Base-by-base conservation (phyloP, 1,140 invertebrate genomes). In the Elysia chlorotica region DNA sequence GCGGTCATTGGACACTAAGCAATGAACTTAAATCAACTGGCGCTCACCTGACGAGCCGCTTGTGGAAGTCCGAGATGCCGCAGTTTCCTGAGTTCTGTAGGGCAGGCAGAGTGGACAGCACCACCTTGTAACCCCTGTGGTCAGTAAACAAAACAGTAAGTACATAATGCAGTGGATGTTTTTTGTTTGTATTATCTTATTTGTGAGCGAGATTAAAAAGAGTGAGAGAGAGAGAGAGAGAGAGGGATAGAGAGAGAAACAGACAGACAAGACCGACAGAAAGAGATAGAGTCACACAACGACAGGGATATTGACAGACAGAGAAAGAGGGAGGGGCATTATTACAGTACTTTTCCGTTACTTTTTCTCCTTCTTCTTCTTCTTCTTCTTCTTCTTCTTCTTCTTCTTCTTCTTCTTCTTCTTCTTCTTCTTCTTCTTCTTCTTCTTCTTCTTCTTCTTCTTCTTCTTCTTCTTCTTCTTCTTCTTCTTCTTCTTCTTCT, bases 51-150 rank as follows among this genome's bases (percentile, higher is more conserved):
- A 92, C 92, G 59, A 98, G 90, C 36, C 96, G 90, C 31, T 92
- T 92, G 85, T 97, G 95, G 87, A 98, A 96, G 78, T 91, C 92
- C 41, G 90, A 89, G 73, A 98, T 90, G 81, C 96, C 93, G 88
- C 93, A 93, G 53, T 92, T 89, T 1, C 96, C 96, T 78, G 93
- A 92, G 87, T 98, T 98, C 88, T 99, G 97, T 87, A 94, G 90
- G 14, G 96, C 96, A 17, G 96, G 96, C 80, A 96, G 93, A 79
- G 94, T 94, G 81, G 84, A 84, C 33, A 90, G 83, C 30, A 78
- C 71, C 23, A 88, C 76, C 68, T 83, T 83, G 81, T 84, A 89
- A 21, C 86, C 86, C 37, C 86, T 87, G 76, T n/a, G 35, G 78
- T 77, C 72, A 56, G 63, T 35, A 78, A 63, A 38, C 25, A 53